Base-by-base conservation (phyloP, 2,888 invertebrate genomes). In the Leptinotarsa haldemani region DNA sequence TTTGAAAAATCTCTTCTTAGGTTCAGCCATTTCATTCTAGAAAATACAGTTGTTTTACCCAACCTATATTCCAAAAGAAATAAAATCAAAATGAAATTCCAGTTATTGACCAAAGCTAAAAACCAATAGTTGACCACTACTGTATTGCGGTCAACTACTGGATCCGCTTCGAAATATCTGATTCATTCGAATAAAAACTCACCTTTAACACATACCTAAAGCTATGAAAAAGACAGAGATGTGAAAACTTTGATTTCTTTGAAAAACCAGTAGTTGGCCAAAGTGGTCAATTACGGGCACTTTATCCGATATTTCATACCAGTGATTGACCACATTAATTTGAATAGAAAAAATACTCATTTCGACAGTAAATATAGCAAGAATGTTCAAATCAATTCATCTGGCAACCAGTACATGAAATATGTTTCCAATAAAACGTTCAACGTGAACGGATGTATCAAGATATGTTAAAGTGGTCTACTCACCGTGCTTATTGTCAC, bases 211-310 rank as follows among this genome's bases (percentile, higher is more conserved):
- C 50, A 69, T 52, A 69, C 30, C 58, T 40, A 58, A 69, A 25
- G 48, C 69, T 61, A 69, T 58, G 16, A 58, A 69, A 48, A 61
- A 53, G 67, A 67, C 67, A 69, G 58, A 56, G 69, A 58, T 13
- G 61, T 20, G 58, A 56, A 30, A 69, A 22, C 47, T 40, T 58
- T 69, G 40, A 69, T 13, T 69, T 58, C 47, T 22, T 58, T 69
- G 58, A 69, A 69, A 69, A 48, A 58, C 61, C 69, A 69, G 69
- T 69, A 69, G 58, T 69, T 56, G 58, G 58, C 47, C 69, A 69
- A 69, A 69, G 58, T 69, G 69, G 69, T 58, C 58, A 69, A 69
- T 40, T 58, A 40, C 61, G 56, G 69, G 61, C 56, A n/a, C 69
- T 66, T 48, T 9, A 50, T 25, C 4, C 2, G 25, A 25, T 25